These are phyloP conservation scores for Papilio xuthus DNA, from an alignment of 1,140 invertebrate genomes.

Conservation along the genomic window DNA sequence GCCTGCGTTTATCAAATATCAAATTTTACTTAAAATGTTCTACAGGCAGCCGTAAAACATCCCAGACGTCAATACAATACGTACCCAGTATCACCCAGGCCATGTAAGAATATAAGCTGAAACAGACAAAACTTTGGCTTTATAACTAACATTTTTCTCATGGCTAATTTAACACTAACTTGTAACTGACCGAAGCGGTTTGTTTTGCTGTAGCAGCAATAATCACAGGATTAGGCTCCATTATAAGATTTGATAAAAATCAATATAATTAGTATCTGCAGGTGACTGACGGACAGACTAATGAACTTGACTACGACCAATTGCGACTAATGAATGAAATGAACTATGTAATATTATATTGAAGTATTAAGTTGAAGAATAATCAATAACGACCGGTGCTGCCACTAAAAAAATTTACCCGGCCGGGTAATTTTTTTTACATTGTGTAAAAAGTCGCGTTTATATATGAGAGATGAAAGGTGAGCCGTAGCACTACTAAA, in stretches of 20 bases:
- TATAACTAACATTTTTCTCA: constrained; percentile 23
- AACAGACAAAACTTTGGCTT: constrained; percentile 69
- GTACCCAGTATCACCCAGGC: constrained; percentile 87
- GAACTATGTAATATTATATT: no score
- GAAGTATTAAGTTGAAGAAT: no score
- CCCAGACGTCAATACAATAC: constrained; percentile 48
- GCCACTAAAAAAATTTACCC: no score
- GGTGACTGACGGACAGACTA: constrained; percentile 2
- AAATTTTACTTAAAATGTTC: constrained; percentile 26
- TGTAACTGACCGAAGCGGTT: constrained; percentile 87
- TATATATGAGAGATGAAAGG: no score
- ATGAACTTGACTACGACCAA: background rate
- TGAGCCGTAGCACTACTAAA: no score
- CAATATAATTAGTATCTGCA: constrained; percentile 58
- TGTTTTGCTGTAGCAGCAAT: constrained; percentile 89
- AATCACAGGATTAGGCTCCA: constrained; percentile 86
- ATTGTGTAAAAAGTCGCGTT: no score
- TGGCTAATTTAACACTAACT: constrained; percentile 39
- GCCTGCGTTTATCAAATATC: constrained; percentile 81
- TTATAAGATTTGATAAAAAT: constrained; percentile 66
- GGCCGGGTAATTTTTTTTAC: no score
- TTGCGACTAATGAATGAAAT: background rate
- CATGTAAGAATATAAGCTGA: constrained; percentile 87
- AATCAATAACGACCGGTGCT: background rate
- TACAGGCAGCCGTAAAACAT: background rate